Conservation (phyloP, 2,797 vertebrate species). For the Agapornis canus region DNA sequence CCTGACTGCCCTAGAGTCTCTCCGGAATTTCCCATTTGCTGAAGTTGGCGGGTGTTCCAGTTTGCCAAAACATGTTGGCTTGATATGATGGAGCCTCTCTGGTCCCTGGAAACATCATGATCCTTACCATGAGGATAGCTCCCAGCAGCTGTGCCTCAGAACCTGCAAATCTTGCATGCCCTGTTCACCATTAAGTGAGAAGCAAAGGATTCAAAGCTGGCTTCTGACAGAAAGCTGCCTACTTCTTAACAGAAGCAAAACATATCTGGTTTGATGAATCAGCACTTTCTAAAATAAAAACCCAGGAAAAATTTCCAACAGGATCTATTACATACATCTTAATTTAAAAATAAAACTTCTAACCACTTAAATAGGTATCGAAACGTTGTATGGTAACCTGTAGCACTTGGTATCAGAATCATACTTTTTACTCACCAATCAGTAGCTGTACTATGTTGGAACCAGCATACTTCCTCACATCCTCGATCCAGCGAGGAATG, state of each 20-base stretch:
- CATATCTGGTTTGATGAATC: not conserved
- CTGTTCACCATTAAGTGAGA: not conserved
- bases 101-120: not conserved
- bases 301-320: accelerated
- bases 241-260: not conserved
- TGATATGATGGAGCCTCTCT: not conserved
- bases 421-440: conserved; percentile 76
- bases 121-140: not conserved
- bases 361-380: accelerated
- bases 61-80: accelerated
- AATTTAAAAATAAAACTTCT: not conserved
- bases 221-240: not conserved
- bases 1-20: accelerated
- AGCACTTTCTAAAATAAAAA: not conserved
- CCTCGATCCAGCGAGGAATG: conserved; percentile 88
- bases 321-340: not conserved
- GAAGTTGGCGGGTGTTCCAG: not conserved
- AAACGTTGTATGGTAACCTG: not conserved
- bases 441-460: conserved; percentile 86
- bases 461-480: conserved; percentile 85
- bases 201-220: not conserved
- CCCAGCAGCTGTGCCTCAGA: not conserved
- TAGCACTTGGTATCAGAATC: not conserved
- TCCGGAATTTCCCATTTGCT: not conserved
- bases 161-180: not conserved